Evolutionary conservation across 2,888 invertebrate genomes (phyloP), one percentile per base, ranked within the genome.

Genomic region (Lasioglossum leucozonium): DNA sequence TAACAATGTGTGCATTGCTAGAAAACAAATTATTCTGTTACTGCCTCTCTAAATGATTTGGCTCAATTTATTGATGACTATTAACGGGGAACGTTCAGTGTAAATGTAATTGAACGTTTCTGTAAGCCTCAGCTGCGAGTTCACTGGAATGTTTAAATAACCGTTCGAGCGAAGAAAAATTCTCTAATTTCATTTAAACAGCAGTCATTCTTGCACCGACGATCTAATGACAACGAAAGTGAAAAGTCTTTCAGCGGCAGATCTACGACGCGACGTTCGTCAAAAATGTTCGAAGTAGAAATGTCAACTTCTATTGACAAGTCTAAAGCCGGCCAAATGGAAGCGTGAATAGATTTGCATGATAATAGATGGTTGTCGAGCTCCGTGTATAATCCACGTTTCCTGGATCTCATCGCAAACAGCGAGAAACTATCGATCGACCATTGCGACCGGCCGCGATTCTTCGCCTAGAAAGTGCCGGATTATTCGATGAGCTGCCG

Each of bases 311-410:
- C 13, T 16, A 47, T 62, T 30, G 62, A 73, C 65, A 55, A 76
- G 76, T 72, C 58, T 44, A 51, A 82, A 34, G 72, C 62, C 37
- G 44, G 55, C 58, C 51, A 67, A 69, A 26, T 30, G 67, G 47
- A 69, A 77, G 16, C n/a, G 10, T 40, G 77, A 77, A 82, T 77
- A 58, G 44, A 84, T 82, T 82, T 82, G 58, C 77, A 77, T 77
- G 58, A 30, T 77, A 72, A 73, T 58, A 11, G 82, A 55, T 51
- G 55, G 72, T 73, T 73, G 55, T 58, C 71, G 37, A 71, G 73
- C 79, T 72, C 62, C 18, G 16, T 47, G 74, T 47, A 22, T 74
- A 72, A 71, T 84, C 30, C 73, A 18, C n/a, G 58, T 30, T 65
- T 30, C n/a, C 16, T 47, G 73, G 44, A 69, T 73, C 72, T 77